A percentile compares a stretch with the other conserved stretches of the same genome.
Evolutionary conservation across 2,888 invertebrate species (phyloP).

Genomic region (Drosophila nr. fundita): DNA sequence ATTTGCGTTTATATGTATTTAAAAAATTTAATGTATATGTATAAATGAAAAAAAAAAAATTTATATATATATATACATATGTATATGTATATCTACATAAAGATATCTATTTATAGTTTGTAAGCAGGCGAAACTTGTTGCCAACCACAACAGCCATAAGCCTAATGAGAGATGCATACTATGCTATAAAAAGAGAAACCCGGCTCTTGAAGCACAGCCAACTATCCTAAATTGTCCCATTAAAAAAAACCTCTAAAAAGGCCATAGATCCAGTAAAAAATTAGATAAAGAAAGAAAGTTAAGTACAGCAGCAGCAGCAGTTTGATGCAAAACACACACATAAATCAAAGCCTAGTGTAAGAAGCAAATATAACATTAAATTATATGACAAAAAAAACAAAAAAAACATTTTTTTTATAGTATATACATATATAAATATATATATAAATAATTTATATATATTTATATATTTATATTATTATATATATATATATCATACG

Average conservation of each 20-base stretch:
- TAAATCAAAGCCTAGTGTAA: constrained; percentile 46
- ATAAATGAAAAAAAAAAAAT: not conserved
- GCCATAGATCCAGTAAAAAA: constrained; percentile 8
- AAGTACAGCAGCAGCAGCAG: constrained; percentile 4
- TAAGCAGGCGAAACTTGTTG: constrained; percentile 39
- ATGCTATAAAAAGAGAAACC: constrained; percentile 5
- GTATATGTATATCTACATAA: constrained; percentile 10
- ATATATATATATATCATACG: constrained; percentile 9
- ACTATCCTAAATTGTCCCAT: constrained; percentile 8
- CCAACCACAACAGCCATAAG: constrained; percentile 56
- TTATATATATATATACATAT: not conserved
- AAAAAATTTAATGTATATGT: constrained; percentile 35
- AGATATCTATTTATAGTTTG: constrained; percentile 28
- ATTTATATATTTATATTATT: not conserved
- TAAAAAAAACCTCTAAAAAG: constrained; percentile 4
- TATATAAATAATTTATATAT: constrained; percentile 5
- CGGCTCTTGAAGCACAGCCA: constrained; percentile 34
- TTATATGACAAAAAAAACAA: constrained; percentile 8
- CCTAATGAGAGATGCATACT: constrained; percentile 40
- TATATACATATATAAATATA: constrained; percentile 1
- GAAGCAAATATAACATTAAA: constrained; percentile 26
- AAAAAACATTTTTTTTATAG: constrained; percentile 26
- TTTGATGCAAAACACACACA: constrained; percentile 5
- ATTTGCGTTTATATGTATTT: constrained; percentile 61
- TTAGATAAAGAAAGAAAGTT: not conserved